Base-by-base conservation (phyloP, 2,113 vertebrate species). In the Sialia sialis region DNA sequence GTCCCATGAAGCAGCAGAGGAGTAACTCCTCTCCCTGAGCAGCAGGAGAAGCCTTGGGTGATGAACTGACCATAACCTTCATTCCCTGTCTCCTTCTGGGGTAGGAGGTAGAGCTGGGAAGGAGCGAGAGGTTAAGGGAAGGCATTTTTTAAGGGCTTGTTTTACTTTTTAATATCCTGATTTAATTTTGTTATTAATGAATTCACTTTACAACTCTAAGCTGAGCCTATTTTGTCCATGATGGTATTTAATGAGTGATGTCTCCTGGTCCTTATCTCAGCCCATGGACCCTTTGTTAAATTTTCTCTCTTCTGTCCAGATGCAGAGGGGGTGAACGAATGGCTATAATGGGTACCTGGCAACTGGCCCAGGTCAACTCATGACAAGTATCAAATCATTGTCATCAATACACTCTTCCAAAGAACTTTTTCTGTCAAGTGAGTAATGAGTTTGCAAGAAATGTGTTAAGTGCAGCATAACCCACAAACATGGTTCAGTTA, bases 111-210 rank as follows among this genome's bases (percentile, higher is more conserved):
- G 29, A 64, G 29, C 23, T 29, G 29, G 25, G 51, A 84, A 84
- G 19, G 29, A 41, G 18, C 3, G 6, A 27, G n/a, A 10, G 14
- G 2, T 27, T 11, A 7, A 15, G 10, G 11, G 15, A 46, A 39
- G 23, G 8, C 0, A 0, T 56, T 75, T 75, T 73, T 49, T 25
- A 66, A 41, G 30, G 25, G 43, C 4, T 75, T 66, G 1, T 41
- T 66, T 66, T 48, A 34, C 10, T 84, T 48, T 20, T 75, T 18
- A 34, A 66, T 75, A 26, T 49, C 10, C 8, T 58, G 25, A 9
- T 49, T 1, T 66, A 20, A 67, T 49, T 75, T 84, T 74, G 10
- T 66, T 19, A 48, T 19, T 66, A 34, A 41, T 56, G 29, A 34
- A 66, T 48, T 49, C 51, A 39, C 16, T 41, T 48, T 30, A 4